Evolutionary conservation across 2,113 vertebrate species (phyloP), one percentile per base, ranked within the genome.

Genomic region (Mirounga angustirostris): DNA sequence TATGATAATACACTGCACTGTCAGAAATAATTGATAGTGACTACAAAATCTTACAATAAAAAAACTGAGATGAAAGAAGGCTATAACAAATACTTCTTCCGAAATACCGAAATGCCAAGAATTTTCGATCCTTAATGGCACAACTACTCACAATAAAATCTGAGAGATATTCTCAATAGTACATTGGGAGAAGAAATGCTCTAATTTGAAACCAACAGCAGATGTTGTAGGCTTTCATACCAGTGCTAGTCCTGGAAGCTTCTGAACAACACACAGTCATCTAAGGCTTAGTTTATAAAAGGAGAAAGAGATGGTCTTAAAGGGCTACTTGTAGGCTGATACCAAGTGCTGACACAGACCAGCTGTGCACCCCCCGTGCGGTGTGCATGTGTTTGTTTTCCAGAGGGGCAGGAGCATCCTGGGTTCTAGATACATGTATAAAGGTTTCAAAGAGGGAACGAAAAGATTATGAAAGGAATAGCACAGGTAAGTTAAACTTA

Each of bases 51-150:
- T 40, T 94, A 65, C 61, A 67, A 69, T 92, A 93, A 96, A 76
- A 81, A 85, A 91, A 61, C 54, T 69, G 74, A 89, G 33, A 43
- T 89, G 89, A 94, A 97, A 95, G 92, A 83, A 82, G 94, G 16
- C 65, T 87, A 9, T 95, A 97, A 78, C 97, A 97, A 97, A 89
- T 86, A 2, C 56, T 56, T 81, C 95, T 97, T 97, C 83, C 97
- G 98, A 98, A 98, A 97, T 95, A 98, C 87, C 93, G 98, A 97
- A 98, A 94, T 94, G 56, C 56, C 58, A 74, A 93, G 94, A 97
- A 95, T 97, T 91, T 97, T 93, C 54, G 78, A 33, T 85, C 79
- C 84, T 83, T 92, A 80, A 79, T 43, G 82, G 86, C 58, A 86
- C 92, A 97, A 52, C 92, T 85, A 40, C 96, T 94, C 87, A 61